Conservation (phyloP, 2,888 invertebrate genomes). For the Zygothrica quintamaculata region DNA sequence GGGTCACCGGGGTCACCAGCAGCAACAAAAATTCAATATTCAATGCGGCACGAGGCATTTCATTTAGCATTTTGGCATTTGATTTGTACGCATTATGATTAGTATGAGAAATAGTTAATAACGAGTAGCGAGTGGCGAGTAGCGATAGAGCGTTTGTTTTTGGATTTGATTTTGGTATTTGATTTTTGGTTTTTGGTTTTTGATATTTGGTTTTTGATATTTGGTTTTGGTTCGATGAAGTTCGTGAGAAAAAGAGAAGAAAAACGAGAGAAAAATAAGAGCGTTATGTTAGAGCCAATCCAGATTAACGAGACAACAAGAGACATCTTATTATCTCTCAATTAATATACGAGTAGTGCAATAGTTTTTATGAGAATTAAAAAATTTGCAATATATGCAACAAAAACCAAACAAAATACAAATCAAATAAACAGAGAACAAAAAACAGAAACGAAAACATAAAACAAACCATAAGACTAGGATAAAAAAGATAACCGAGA, state of each 20-base stretch:
- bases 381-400: constrained; percentile 39
- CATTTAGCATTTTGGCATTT: constrained; percentile 57
- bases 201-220: too few relatives aligned
- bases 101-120: constrained; percentile 69
- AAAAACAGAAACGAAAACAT: constrained; percentile 42
- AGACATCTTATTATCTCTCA: too few relatives aligned
- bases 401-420: constrained; percentile 9
- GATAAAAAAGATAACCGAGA: neutral
- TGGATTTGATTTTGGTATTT: too few relatives aligned
- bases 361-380: constrained; percentile 46
- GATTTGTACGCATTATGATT: constrained; percentile 62
- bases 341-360: constrained; percentile 43
- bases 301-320: constrained; percentile 45
- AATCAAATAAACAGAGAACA: neutral
- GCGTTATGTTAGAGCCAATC: constrained; percentile 78
- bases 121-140: constrained; percentile 58
- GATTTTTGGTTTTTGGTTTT: too few relatives aligned
- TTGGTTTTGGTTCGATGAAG: constrained; percentile 55
- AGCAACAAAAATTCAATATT: constrained; percentile 76
- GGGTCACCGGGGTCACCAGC: constrained; percentile 48
- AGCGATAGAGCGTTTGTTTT: constrained; percentile 21
- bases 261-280: constrained; percentile 74
- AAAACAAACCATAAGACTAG: constrained; percentile 19
- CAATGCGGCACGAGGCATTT: constrained; percentile 52
- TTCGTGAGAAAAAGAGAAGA: constrained; percentile 77